Base-by-base conservation (phyloP, 2,888 invertebrate species). In the Eristalis pertinax region DNA sequence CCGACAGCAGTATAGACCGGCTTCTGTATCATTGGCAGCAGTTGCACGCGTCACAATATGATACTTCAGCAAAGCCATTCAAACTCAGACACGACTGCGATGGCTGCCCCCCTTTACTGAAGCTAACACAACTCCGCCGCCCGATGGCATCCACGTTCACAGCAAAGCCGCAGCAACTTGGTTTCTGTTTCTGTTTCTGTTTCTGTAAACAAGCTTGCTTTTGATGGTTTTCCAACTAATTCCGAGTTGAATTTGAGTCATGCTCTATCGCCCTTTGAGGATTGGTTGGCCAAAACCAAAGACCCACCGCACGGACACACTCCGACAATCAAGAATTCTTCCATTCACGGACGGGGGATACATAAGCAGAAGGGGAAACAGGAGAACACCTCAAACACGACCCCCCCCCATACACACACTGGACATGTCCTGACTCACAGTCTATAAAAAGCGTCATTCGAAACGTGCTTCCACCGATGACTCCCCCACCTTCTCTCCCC, bases 401-500 rank as follows among this genome's bases (percentile, higher is more conserved):
- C 15, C 4, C n/a, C 7, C 32, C 10, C 8, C 32, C 26, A 26
- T 4, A 32, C 32, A 50, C 19, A 8, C 50, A 50, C 65, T 65
- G 75, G 58, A 58, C 65, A 41, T 29, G 29, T 67, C 65, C 75
- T 78, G 78, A 78, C 58, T 78, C 70, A 78, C 43, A 38, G 38
- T 70, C 70, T 70, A 78, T 60, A 68, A 76, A 76, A 78, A 69
- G 70, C 50, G 50, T 50, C 50, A 19, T 50, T 50, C 10, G n/a
- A 22, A 50, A 73, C 67, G 73, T 62, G 73, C 19, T 74, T 72
- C 65, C 56, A 50, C 19, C 50, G 50, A 50, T 50, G 50, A 29
- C 73, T 73, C 7, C 19, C 19, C 19, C n/a, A 1, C 50, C 50
- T 2, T 8, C 8, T 8, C 4, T 10, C 10, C 22, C 5, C 35